Evolutionary conservation across 1,140 invertebrate species (phyloP), one percentile per base, ranked within the genome.

Genomic region (Asbolus verrucosus): DNA sequence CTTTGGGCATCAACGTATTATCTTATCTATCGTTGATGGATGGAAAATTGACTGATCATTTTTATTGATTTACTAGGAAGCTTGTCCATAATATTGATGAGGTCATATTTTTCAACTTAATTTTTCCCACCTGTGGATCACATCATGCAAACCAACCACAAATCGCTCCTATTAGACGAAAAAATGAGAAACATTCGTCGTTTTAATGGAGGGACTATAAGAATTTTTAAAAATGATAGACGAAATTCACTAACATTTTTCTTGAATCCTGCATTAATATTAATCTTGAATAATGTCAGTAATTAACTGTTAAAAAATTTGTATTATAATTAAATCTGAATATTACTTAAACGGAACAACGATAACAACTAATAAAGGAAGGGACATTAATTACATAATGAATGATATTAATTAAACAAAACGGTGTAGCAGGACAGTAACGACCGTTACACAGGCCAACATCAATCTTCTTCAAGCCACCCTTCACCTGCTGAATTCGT

Each of bases 401-500:
- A 65, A 13, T 65, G 62, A 43, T 65, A 65, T 65, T 65, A 65
- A 65, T 65, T 65, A 65, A 65, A 65, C 38, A 65, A 65, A 43
- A 65, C 39, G 36, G 38, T 65, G 46, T 24, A 24, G 46, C 27
- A 14, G 27, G 62, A 65, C 62, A 65, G 24, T 65, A 39, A 46
- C 21, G 62, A 65, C 62, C 62, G 62, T 65, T 65, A 65, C 13
- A 31, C 18, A 65, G 39, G 36, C 62, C 62, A 46, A 41, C 62
- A 43, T 72, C 66, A 72, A 72, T 72, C 70, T 72, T 69, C 60
- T 65, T 72, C 70, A 65, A 39, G 31, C 50, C 46, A 65, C 38
- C 43, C 61, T 68, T 61, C 70, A 72, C 70, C 70, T 72, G 70
- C 70, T 65, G 16, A 43, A 71, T 67, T 50, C 62, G 69, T 70